Conservation (phyloP, 2,797 vertebrate species). For the Acipenser oxyrinchus region DNA sequence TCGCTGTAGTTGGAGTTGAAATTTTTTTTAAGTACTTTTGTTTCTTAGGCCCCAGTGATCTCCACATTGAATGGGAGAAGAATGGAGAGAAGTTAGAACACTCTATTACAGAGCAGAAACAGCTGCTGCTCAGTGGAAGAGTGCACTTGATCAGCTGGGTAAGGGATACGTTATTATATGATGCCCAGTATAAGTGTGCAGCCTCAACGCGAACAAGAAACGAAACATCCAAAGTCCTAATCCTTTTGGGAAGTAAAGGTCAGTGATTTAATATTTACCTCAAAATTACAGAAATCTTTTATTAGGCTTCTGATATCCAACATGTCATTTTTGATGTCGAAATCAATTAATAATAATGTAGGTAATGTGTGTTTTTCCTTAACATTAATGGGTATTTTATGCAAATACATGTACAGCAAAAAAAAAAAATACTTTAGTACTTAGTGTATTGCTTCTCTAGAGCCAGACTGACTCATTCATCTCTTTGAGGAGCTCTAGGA, state of each 20-base stretch:
- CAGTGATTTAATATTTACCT: too few relatives aligned
- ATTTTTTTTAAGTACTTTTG: not conserved
- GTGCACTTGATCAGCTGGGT: constrained; percentile 55
- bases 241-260: constrained; percentile 24
- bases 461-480: too few relatives aligned
- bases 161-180: constrained; percentile 41
- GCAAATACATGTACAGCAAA: too few relatives aligned
- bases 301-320: not conserved
- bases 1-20: too few relatives aligned
- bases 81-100: constrained; percentile 40
- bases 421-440: too few relatives aligned
- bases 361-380: too few relatives aligned
- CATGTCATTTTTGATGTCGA: too few relatives aligned
- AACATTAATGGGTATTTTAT: too few relatives aligned
- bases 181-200: constrained; percentile 50
- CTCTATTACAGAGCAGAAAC: constrained; percentile 37
- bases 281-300: too few relatives aligned
- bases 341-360: too few relatives aligned
- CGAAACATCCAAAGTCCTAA: constrained; percentile 32
- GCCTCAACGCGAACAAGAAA: constrained; percentile 40
- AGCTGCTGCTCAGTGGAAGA: constrained; percentile 35
- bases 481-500: too few relatives aligned
- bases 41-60: constrained; percentile 40
- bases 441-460: too few relatives aligned
- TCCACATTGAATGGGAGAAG: constrained; percentile 54